Evolutionary conservation across 2,797 vertebrate genomes (phyloP), one percentile per base, ranked within the genome.

Genomic region (Periophthalmus magnuspinnatus): DNA sequence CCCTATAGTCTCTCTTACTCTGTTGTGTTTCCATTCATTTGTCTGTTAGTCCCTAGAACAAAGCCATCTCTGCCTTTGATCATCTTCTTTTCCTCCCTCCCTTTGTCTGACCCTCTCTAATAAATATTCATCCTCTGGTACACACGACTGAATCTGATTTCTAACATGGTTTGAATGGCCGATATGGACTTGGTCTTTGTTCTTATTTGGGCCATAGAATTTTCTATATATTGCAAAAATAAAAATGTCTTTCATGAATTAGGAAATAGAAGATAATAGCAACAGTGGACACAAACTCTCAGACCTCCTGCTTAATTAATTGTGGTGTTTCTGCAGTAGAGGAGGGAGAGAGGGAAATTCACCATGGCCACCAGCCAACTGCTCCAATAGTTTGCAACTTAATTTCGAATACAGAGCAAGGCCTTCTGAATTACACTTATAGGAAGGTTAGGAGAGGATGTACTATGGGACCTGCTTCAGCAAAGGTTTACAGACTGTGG

Each of bases 71-170:
- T 24, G 57, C 75, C 83, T 89, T 89, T 90, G 86, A 89, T 89
- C 84, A 67, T 82, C 32, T 64, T 81, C 71, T 81, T 76, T 80
- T 83, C 77, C 74, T 83, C 68, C 69, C 79, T 85, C 79, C 71
- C 76, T 75, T 65, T 13, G 11, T 73, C 79, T 85, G 85, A 84
- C 81, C 86, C 72, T 68, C 19, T 0, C 75, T 89, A 73, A 90
- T 90, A 80, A 89, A 89, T 90, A 90, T 90, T 90, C 89, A 88
- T 83, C 47, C 50, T 57, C 70, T 76, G 65, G 52, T 72, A 80
- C 67, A 32, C 58, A 76, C 75, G 72, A 79, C 78, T 77, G 83
- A 80, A 74, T 83, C 71, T 76, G 84, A 87, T 78, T 78, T 52
- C 62, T 36, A 73, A 79, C 41, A 74, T 68, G 67, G 81, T 73